Base-by-base conservation (phyloP, 2,113 vertebrate species). In the Dendrocopos noguchii region DNA sequence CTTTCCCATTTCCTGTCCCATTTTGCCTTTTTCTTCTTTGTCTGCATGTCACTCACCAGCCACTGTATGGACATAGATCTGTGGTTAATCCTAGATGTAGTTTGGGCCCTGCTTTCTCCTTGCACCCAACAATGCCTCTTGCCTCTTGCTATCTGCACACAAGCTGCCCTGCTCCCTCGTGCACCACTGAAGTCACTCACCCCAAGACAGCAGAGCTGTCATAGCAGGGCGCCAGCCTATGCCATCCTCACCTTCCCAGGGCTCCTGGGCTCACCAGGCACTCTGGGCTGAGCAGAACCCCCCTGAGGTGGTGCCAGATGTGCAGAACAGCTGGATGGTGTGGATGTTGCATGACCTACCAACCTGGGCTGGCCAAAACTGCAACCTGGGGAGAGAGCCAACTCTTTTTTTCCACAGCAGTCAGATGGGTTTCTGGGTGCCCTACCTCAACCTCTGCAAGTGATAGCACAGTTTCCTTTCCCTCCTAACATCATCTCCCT, bases 261-360 rank as follows among this genome's bases (percentile, higher is more conserved):
- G 53, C 39, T 67, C 28, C 24, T 7, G 31, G 22, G 44, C 44
- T 60, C 1, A 0, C 59, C 47, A 28, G 42, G 59, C n/a, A 7
- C 22, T 6, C 33, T 29, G 57, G 25, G 8, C 25, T 22, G 22
- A 27, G 50, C 46, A n/a, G 55, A 42, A 53, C 4, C n/a, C 3
- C 29, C 20, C 15, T 3, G 60, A 34, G 67, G 14, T 0, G 5
- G 59, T 31, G n/a, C 12, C 6, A 15, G 9, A 42, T 14, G 20
- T 13, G 55, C 33, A 22, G 11, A 42, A 22, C 29, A 31, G 29
- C 42, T 21, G 42, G 33, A n/a, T 9, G 50, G 12, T 6, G 15
- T 28, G 57, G 52, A 2, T 18, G 33, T 1, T 1, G 57, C 0
- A 0, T 27, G n/a, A 22, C 33, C 53, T 19, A 9, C 27, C 47